Percentiles rank a stretch among this genome's conserved stretches.
Conservation (phyloP, 2,888 invertebrate species). For the Acronicta alni region DNA sequence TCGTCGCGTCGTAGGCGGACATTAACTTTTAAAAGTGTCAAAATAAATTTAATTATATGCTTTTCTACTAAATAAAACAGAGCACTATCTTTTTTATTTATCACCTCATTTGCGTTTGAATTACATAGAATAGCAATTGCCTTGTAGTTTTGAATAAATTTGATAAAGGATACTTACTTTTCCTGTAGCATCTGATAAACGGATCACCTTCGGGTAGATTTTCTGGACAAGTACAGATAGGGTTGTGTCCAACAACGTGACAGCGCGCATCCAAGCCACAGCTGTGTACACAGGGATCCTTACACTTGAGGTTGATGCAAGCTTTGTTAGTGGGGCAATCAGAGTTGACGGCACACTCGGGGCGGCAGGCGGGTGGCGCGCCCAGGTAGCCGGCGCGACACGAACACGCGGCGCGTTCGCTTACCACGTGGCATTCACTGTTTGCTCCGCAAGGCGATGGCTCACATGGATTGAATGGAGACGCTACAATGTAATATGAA, state of each 20-base stretch:
- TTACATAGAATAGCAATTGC: no score
- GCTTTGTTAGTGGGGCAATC: slow-evolving; percentile 93
- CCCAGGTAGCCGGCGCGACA: slow-evolving; percentile 92
- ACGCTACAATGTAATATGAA: slow-evolving; percentile 45
- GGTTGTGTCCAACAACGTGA: slow-evolving; percentile 94
- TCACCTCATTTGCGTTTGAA: no score
- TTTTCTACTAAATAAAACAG: no score
- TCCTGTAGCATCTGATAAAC: slow-evolving; percentile 91
- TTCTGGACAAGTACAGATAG: slow-evolving; percentile 93
- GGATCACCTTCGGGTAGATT: slow-evolving; percentile 93
- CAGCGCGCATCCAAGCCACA: slow-evolving; percentile 94
- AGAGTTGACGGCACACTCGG: slow-evolving; percentile 93
- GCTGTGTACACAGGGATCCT: slow-evolving; percentile 93
- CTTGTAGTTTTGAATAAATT: no score
- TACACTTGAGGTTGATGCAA: slow-evolving; percentile 93
- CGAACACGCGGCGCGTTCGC: slow-evolving; percentile 92
- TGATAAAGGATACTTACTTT: slow-evolving; percentile 68
- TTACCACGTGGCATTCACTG: slow-evolving; percentile 92
- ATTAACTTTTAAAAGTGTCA: no score
- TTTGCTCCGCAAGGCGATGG: slow-evolving; percentile 94
- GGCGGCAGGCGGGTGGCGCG: slow-evolving; percentile 93
- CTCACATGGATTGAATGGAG: slow-evolving; percentile 90
- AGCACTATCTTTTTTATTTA: no score
- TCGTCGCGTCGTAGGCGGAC: no score
- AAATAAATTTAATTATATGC: no score